Evolutionary conservation across 2,113 vertebrate species (phyloP).

Genomic region (Toxostoma redivivum): DNA sequence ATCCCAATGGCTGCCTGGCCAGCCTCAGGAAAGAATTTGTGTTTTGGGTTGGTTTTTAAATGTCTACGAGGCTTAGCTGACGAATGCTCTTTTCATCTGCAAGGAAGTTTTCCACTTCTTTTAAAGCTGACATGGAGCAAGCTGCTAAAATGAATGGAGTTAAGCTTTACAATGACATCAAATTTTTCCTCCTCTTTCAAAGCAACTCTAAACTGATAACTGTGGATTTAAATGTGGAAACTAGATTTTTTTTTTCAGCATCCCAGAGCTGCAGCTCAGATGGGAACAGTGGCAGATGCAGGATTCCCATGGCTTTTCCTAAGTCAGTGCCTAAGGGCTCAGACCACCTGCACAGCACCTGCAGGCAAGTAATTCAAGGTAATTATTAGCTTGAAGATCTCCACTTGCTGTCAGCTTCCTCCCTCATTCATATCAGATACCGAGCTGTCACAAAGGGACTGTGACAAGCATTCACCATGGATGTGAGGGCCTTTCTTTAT

Average conservation of each 20-base stretch:
- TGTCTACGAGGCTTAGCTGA: neutral
- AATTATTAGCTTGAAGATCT: constrained; percentile 32
- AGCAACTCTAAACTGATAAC: constrained; percentile 1
- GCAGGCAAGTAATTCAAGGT: neutral
- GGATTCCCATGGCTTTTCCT: neutral
- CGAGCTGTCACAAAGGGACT: neutral
- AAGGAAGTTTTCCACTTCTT: neutral
- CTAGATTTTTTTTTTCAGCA: neutral
- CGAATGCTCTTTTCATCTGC: neutral
- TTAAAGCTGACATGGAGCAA: neutral
- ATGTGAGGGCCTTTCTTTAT: neutral
- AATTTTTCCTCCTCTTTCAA: neutral
- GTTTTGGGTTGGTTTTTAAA: constrained; percentile 42
- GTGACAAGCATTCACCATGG: neutral
- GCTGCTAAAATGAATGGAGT: neutral
- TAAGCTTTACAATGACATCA: neutral
- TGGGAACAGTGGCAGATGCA: neutral
- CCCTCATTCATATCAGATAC: neutral
- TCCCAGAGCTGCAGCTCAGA: neutral
- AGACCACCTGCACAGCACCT: constrained; percentile 66
- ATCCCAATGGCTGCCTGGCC: neutral
- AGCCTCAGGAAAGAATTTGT: neutral
- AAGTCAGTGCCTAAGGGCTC: neutral
- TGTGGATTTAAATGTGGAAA: constrained; percentile 32
- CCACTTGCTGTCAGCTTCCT: neutral